Conservation (phyloP, 2,888 invertebrate genomes). For the Mantis religiosa region DNA sequence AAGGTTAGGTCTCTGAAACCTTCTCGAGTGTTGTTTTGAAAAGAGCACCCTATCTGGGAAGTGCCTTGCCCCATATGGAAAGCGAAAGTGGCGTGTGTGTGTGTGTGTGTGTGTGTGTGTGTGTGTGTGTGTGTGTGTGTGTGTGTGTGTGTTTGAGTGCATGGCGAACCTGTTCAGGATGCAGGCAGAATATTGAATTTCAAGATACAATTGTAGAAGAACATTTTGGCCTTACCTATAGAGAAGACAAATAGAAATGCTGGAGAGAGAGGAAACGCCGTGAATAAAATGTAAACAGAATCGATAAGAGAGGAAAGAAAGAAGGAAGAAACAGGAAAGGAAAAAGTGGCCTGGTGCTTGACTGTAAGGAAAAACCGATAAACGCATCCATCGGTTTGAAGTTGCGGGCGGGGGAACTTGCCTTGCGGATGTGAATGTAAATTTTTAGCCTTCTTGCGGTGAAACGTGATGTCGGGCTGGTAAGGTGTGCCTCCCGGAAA, state of each 20-base stretch:
- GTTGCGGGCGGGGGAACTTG: not conserved
- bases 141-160: not conserved
- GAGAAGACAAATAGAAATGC: not conserved
- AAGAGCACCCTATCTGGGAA: not conserved
- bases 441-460: not conserved
- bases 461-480: not conserved
- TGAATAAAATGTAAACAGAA: not conserved
- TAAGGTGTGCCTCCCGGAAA: not conserved
- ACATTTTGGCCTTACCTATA: not conserved
- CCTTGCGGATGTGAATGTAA: not conserved
- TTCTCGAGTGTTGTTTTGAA: not conserved
- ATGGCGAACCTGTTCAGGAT: not conserved
- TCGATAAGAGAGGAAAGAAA: not conserved
- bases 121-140: no score
- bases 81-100: not conserved
- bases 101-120: no score
- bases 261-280: not conserved
- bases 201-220: not conserved
- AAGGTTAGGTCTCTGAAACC: not conserved
- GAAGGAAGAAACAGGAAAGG: not conserved
- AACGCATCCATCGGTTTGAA: not conserved
- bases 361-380: not conserved
- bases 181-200: not conserved
- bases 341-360: not conserved
- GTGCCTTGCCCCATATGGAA: not conserved